phyloP scores from a whole-genome alignment of 2,888 invertebrate genomes.

The Thalpophila matura region DNA sequence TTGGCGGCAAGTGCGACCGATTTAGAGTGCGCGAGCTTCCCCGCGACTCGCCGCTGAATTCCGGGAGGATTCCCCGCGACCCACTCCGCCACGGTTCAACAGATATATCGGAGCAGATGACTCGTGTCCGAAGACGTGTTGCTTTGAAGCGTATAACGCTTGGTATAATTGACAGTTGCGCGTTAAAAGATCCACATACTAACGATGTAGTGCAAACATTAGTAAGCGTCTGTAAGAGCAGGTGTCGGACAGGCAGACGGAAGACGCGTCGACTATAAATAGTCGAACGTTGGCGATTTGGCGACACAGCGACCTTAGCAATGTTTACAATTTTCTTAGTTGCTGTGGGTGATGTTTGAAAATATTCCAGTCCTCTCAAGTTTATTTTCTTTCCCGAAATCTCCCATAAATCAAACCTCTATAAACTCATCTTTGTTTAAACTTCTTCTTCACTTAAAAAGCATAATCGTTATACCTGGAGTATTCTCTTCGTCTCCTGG shows the following conservation, averaged over 20 bases:
- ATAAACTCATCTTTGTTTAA: neutral
- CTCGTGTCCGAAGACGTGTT: conserved; percentile 68
- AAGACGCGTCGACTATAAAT: conserved; percentile 86
- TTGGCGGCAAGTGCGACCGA: conserved; percentile 87
- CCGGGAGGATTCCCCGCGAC: conserved; percentile 89
- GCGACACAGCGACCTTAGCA: conserved; percentile 85
- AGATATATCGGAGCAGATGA: conserved; percentile 82
- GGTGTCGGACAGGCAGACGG: conserved; percentile 87
- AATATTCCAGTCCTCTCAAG: conserved; percentile 25
- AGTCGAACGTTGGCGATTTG: conserved; percentile 84
- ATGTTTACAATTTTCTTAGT: conserved; percentile 85
- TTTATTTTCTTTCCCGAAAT: neutral
- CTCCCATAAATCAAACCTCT: no score
- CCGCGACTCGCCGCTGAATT: conserved; percentile 83
- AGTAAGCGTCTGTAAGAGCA: conserved; percentile 74
- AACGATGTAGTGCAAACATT: conserved; percentile 67
- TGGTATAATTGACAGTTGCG: conserved; percentile 62
- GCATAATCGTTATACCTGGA: conserved; percentile 72
- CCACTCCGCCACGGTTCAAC: conserved; percentile 79
- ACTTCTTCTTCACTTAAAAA: neutral
- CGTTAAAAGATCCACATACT: conserved; percentile 60
- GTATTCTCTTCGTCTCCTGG: conserved; percentile 84
- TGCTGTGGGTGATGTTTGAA: conserved; percentile 65
- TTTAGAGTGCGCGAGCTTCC: conserved; percentile 86
- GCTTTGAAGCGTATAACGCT: conserved; percentile 70